Evolutionary conservation across 2,888 invertebrate species (phyloP).

Genomic region (Drosophila anomalata): DNA sequence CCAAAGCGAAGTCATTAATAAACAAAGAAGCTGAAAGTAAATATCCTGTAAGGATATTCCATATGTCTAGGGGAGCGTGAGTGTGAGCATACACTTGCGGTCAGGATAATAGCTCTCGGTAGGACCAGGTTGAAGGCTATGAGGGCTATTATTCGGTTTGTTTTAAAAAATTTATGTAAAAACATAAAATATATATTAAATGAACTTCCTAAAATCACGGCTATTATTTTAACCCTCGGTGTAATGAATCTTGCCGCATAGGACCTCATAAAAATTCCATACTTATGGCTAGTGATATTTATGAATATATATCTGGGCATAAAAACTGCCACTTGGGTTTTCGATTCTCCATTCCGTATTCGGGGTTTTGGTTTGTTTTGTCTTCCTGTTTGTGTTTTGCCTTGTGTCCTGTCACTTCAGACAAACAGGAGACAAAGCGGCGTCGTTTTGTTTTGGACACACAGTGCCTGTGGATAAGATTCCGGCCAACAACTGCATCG

Average conservation of each 20-base stretch:
- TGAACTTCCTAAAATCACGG: neutral
- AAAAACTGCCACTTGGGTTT: constrained; percentile 53
- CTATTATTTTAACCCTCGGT: neutral
- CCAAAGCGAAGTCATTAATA: constrained; percentile 65
- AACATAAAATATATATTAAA: neutral
- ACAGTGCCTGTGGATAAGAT: constrained; percentile 31
- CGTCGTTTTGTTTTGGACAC: constrained; percentile 71
- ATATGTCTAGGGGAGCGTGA: constrained; percentile 25
- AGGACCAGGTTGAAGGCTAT: neutral
- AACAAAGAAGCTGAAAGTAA: constrained; percentile 74
- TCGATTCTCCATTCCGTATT: constrained; percentile 16
- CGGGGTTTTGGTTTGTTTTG: constrained; percentile 22
- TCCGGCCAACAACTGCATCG: constrained; percentile 53
- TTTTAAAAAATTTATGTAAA: neutral
- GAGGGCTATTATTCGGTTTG: neutral
- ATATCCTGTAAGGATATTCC: constrained; percentile 74
- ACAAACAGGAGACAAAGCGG: constrained; percentile 76
- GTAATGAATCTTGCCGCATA: constrained; percentile 15
- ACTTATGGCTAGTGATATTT: constrained; percentile 67
- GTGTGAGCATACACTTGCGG: constrained; percentile 8
- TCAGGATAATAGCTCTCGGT: neutral
- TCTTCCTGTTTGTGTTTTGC: constrained; percentile 49
- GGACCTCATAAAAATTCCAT: constrained; percentile 60
- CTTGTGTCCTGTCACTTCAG: constrained; percentile 61
- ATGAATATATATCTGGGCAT: constrained; percentile 59